Conservation (phyloP, 2,797 vertebrate genomes). For the Lutjanus campechanus region DNA sequence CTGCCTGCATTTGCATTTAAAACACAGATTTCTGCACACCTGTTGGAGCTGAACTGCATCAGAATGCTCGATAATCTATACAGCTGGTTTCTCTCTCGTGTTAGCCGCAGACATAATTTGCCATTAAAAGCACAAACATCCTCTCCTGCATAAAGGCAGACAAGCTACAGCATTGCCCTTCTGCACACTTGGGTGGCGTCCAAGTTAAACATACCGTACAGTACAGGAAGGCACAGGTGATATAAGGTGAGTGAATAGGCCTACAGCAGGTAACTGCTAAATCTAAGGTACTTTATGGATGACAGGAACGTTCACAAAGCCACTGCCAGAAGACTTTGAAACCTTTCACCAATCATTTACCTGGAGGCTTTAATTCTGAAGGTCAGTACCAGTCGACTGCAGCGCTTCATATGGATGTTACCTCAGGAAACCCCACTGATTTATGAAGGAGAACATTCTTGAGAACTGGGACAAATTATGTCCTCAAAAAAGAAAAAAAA, state of each 20-base stretch:
- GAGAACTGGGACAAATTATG: no score
- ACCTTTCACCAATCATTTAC: slow-evolving; percentile 44
- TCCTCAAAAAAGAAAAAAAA: no score
- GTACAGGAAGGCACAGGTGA: slow-evolving; percentile 34
- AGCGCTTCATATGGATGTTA: no score
- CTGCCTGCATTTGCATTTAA: slow-evolving; percentile 3
- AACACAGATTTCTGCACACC: neutral
- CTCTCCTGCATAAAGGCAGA: neutral
- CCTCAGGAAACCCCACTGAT: no score
- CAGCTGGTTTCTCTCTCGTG: neutral
- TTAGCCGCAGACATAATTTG: neutral
- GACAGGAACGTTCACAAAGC: neutral
- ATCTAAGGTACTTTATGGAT: slow-evolving; percentile 3
- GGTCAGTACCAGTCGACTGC: no score
- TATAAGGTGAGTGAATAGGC: slow-evolving; percentile 32
- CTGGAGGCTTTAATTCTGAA: neutral
- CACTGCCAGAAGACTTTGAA: slow-evolving; percentile 50
- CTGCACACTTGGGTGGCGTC: slow-evolving; percentile 35
- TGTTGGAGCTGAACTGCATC: neutral
- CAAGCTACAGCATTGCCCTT: neutral
- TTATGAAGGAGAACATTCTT: no score
- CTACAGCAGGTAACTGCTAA: neutral
- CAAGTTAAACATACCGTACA: slow-evolving; percentile 52
- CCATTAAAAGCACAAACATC: neutral
- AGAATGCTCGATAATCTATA: neutral